A percentile compares a stretch with the other conserved stretches of the same genome.
Evolutionary conservation across 2,888 invertebrate genomes (phyloP).

Genomic region (Periphyllus acericola): DNA sequence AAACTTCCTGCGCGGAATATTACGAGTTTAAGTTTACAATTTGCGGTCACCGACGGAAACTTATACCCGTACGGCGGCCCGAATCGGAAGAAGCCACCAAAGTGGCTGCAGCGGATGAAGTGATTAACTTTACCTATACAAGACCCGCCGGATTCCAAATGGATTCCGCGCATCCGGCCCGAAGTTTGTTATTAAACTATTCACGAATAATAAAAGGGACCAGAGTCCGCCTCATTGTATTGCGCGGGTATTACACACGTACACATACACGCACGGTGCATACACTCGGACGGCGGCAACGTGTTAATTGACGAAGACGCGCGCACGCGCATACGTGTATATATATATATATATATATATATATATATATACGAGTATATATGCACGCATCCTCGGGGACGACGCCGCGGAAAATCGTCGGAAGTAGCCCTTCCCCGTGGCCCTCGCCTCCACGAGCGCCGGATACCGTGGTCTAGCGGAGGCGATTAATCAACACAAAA

Average conservation of each 20-base stretch:
- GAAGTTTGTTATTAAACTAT: slow-evolving; percentile 61
- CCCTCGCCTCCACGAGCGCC: neutral
- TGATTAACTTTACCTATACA: slow-evolving; percentile 47
- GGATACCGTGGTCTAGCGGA: neutral
- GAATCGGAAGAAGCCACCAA: slow-evolving; percentile 52
- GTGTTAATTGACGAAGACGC: slow-evolving; percentile 58
- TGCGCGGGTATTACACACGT: neutral
- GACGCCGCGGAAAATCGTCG: slow-evolving; percentile 50
- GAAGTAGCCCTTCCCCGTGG: slow-evolving; percentile 50
- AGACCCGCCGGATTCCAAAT: slow-evolving; percentile 54
- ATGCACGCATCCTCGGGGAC: slow-evolving; percentile 58
- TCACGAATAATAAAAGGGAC: slow-evolving; percentile 59
- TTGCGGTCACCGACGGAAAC: slow-evolving; percentile 49
- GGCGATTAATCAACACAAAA: slow-evolving; percentile 61
- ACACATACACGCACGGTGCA: no score
- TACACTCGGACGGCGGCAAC: neutral
- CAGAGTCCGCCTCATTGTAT: slow-evolving; percentile 6
- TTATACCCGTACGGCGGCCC: neutral
- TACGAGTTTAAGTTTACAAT: slow-evolving; percentile 34
- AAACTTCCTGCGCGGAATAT: slow-evolving; percentile 3
- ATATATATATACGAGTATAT: neutral
- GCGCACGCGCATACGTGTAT: neutral
- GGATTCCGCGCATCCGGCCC: slow-evolving; percentile 48
- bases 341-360: neutral
- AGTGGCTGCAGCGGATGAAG: slow-evolving; percentile 34